Conservation (phyloP, 2,888 invertebrate genomes). For the Matsumyia berberina region DNA sequence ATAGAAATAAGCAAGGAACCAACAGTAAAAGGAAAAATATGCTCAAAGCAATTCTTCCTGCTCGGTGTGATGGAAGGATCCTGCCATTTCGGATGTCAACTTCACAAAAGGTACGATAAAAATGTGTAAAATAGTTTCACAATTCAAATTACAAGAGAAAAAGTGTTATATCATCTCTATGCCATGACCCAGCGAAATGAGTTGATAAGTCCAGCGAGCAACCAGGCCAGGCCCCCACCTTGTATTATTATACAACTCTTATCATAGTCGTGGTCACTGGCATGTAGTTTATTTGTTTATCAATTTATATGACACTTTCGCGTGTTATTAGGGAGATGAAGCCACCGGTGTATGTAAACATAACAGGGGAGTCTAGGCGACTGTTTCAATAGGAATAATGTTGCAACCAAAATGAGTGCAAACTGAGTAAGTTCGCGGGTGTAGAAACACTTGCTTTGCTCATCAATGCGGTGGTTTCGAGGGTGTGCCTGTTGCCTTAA, state of each 20-base stretch:
- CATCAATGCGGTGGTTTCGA: too few species aligned
- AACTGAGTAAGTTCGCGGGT: too few species aligned
- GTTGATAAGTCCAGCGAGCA: slow-evolving; percentile 22
- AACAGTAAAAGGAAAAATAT: slow-evolving; percentile 32
- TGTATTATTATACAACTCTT: slow-evolving; percentile 26
- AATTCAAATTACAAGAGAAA: neutral
- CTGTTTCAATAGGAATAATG: neutral
- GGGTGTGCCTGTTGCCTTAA: too few species aligned
- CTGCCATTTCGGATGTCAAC: slow-evolving; percentile 82
- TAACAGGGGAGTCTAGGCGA: neutral
- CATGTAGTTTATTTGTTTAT: slow-evolving; percentile 2
- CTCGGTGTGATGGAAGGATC: slow-evolving; percentile 80
- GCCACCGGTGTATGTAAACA: neutral
- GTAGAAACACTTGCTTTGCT: too few species aligned
- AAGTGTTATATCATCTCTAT: slow-evolving; percentile 50
- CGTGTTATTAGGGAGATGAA: neutral
- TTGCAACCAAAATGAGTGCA: neutral
- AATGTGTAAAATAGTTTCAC: neutral
- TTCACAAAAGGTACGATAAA: slow-evolving; percentile 82
- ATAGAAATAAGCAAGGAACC: slow-evolving; percentile 2
- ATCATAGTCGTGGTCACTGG: neutral
- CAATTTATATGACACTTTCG: neutral
- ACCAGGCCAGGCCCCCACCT: slow-evolving; percentile 14
- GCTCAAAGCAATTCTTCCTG: slow-evolving; percentile 79
- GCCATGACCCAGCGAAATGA: slow-evolving; percentile 19